These are phyloP conservation scores for Coccyzus lansbergi DNA, from an alignment of 2,797 vertebrate species.

Conservation along the genomic window DNA sequence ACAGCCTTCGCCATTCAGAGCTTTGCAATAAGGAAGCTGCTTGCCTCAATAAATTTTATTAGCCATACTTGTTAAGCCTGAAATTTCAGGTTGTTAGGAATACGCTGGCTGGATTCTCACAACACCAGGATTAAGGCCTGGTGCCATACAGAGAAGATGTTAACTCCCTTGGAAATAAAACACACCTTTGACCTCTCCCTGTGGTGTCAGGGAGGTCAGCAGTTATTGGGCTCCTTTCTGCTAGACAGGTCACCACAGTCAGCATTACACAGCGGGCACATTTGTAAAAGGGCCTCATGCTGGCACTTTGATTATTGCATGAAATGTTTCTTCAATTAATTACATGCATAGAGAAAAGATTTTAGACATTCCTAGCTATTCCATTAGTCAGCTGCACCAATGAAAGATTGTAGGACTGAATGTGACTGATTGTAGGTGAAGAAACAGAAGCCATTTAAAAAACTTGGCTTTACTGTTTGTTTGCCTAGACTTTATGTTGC, in stretches of 20 bases:
- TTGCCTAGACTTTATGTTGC: neutral
- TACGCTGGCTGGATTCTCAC: neutral
- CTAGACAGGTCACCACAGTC: neutral
- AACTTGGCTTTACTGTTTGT: neutral
- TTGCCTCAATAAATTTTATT: neutral
- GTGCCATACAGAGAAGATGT: neutral
- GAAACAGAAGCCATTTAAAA: neutral
- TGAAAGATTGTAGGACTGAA: neutral
- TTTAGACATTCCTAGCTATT: constrained; percentile 8
- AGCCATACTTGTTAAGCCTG: neutral
- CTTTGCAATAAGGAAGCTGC: neutral
- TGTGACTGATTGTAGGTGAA: neutral
- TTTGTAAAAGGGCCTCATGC: constrained; percentile 1
- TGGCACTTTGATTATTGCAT: constrained; percentile 33
- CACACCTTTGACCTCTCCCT: neutral
- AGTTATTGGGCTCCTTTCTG: neutral
- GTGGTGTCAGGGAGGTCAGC: neutral
- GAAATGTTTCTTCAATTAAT: constrained; percentile 37
- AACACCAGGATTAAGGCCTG: neutral
- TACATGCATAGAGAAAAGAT: constrained; percentile 39
- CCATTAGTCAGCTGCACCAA: constrained; percentile 21
- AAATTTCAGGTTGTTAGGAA: neutral
- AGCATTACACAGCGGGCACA: neutral
- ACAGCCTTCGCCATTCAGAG: neutral
- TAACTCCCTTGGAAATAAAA: neutral